Conservation (phyloP, 2,888 invertebrate species). For the Cactoblastis cactorum region DNA sequence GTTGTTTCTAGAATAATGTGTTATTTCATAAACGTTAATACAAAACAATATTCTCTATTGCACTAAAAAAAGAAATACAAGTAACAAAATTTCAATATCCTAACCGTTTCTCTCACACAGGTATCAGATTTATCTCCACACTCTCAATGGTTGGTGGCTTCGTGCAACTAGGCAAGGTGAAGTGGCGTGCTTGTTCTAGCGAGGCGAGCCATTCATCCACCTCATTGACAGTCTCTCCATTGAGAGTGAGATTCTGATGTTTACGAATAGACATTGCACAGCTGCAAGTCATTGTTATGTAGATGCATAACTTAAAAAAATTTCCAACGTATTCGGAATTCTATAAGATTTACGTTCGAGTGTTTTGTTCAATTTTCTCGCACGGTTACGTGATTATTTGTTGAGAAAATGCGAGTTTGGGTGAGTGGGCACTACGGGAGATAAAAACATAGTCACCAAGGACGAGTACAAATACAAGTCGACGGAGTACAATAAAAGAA, state of each 20-base stretch:
- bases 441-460: no score
- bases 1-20: no score
- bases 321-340: background rate
- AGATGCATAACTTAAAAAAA: background rate
- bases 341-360: background rate
- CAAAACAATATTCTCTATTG: no score
- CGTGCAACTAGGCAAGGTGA: background rate
- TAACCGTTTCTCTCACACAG: no score
- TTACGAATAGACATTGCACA: background rate
- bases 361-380: background rate
- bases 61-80: no score
- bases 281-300: background rate
- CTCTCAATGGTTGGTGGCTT: background rate
- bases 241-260: background rate
- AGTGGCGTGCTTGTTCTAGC: background rate
- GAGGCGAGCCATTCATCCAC: background rate
- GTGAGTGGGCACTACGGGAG: background rate
- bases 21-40: no score
- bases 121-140: background rate
- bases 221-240: constrained; percentile 3
- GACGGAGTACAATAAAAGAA: no score
- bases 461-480: no score
- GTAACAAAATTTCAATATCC: no score
- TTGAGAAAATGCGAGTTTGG: no score
- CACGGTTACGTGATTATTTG: background rate